phyloP scores from a whole-genome alignment of 2,888 invertebrate species.

The Drosophila diplacantha region DNA sequence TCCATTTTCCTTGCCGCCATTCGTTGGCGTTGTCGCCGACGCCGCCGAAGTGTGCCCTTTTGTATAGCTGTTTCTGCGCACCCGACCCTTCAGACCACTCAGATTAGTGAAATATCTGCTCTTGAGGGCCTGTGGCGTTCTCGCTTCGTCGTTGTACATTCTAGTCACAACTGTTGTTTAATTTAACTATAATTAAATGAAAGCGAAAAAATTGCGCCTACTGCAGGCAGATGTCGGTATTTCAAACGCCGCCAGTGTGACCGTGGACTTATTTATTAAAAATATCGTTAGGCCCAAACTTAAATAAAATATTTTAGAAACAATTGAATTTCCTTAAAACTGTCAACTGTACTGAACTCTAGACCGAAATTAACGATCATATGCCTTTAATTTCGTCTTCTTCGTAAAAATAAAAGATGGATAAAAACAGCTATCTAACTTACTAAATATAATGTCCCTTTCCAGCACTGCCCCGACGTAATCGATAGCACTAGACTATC shows the following conservation, averaged over 20 bases:
- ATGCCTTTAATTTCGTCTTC: too few species aligned
- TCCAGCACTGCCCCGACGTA: neutral
- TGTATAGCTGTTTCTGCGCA: slow-evolving; percentile 37
- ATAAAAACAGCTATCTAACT: neutral
- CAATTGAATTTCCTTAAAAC: neutral
- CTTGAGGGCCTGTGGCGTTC: slow-evolving; percentile 55
- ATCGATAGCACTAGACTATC: slow-evolving; percentile 13
- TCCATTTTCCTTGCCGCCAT: slow-evolving; percentile 55
- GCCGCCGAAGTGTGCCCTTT: slow-evolving; percentile 28
- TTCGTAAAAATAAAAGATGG: neutral
- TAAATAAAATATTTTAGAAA: neutral
- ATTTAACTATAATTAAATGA: slow-evolving; percentile 1
- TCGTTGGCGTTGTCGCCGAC: slow-evolving; percentile 48
- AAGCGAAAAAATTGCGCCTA: slow-evolving; percentile 6
- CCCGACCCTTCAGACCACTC: slow-evolving; percentile 48
- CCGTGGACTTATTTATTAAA: neutral
- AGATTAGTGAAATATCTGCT: slow-evolving; percentile 45
- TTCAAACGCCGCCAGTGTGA: slow-evolving; percentile 27
- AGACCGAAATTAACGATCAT: neutral
- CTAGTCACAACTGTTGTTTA: slow-evolving; percentile 17
- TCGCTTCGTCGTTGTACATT: slow-evolving; percentile 56
- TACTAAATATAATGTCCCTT: neutral
- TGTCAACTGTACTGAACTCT: neutral
- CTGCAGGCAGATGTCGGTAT: slow-evolving; percentile 35
- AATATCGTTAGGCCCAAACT: neutral